These are phyloP conservation scores for Selene dorsalis DNA, from an alignment of 2,797 vertebrate genomes.

Conservation along the genomic window DNA sequence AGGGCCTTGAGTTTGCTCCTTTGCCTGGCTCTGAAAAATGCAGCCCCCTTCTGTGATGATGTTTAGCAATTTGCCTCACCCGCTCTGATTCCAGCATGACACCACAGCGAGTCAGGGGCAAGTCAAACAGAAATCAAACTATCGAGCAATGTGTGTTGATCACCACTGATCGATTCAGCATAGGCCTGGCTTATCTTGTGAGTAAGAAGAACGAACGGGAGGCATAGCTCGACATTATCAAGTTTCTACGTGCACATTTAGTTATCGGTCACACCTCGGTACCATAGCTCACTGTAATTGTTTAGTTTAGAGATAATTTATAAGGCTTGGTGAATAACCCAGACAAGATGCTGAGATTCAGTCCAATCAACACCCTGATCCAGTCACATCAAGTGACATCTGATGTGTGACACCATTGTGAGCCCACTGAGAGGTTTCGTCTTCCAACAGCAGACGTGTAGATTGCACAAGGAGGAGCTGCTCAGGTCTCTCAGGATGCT, in stretches of 20 bases:
- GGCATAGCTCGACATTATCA: background rate
- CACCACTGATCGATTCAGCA: background rate
- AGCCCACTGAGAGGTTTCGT: slow-evolving; percentile 48
- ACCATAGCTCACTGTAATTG: slow-evolving; percentile 20
- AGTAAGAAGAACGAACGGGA: background rate
- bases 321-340: slow-evolving; percentile 40
- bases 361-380: slow-evolving; percentile 67
- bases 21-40: background rate
- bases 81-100: slow-evolving; percentile 3
- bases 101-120: background rate
- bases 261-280: background rate
- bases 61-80: background rate
- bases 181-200: slow-evolving; percentile 11
- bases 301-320: slow-evolving; percentile 49
- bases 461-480: slow-evolving; percentile 43
- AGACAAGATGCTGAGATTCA: slow-evolving; percentile 45
- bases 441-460: slow-evolving; percentile 37
- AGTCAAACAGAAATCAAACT: slow-evolving; percentile 15
- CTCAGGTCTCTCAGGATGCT: slow-evolving; percentile 39
- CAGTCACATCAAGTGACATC: slow-evolving; percentile 45
- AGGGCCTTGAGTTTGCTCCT: background rate
- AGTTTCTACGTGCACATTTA: background rate
- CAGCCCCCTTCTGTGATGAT: background rate
- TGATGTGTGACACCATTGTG: slow-evolving; percentile 64
- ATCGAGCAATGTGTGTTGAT: background rate